These are phyloP conservation scores for Rachycentron canadum DNA, from an alignment of 2,797 vertebrate genomes.

Conservation along the genomic window DNA sequence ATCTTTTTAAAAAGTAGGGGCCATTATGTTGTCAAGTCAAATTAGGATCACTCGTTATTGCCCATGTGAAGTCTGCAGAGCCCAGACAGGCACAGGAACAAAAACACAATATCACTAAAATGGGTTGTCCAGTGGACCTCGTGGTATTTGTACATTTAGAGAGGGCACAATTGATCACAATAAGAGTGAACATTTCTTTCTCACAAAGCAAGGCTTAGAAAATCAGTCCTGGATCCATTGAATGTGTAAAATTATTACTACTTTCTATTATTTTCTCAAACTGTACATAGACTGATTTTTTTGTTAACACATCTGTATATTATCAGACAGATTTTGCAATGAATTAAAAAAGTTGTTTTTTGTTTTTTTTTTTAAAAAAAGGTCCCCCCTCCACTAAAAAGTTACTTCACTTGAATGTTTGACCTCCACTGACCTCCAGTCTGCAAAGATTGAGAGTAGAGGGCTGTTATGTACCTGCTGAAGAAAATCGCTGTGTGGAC, in stretches of 20 bases:
- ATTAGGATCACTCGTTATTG: conserved; percentile 5
- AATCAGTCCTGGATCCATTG: neutral
- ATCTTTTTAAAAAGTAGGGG: conserved; percentile 1
- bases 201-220: neutral
- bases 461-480: neutral
- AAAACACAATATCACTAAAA: neutral
- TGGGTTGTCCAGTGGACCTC: neutral
- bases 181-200: neutral
- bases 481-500: neutral
- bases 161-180: neutral
- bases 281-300: neutral
- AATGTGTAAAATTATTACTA: neutral
- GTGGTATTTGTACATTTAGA: neutral
- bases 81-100: neutral
- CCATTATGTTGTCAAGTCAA: conserved; percentile 5
- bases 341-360: too few species aligned
- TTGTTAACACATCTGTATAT: neutral
- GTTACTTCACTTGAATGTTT: too few species aligned
- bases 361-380: too few species aligned
- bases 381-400: neutral
- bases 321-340: neutral
- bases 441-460: neutral
- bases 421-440: neutral
- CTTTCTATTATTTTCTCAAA: too few species aligned
- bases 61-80: neutral